phyloP scores from a whole-genome alignment of 2,113 vertebrate genomes.

The Mionectes macconnelli region DNA sequence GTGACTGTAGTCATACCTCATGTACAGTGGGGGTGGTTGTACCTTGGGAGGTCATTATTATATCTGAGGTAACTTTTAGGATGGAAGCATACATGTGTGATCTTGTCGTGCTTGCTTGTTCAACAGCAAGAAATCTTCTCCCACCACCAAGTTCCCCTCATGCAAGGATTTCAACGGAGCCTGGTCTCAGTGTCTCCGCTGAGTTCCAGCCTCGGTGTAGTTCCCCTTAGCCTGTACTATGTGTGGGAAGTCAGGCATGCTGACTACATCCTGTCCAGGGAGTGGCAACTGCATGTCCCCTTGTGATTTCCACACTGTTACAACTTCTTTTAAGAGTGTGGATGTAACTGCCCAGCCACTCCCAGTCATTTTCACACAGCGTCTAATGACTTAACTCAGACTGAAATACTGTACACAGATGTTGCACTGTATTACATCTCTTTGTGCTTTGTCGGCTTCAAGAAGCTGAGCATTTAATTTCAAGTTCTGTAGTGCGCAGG shows the following conservation, averaged over 20 bases:
- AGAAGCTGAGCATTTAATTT: neutral
- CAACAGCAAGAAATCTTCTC: neutral
- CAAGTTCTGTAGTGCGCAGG: neutral
- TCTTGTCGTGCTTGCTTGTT: neutral
- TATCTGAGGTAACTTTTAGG: neutral
- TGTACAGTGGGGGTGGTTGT: neutral
- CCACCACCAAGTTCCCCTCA: neutral
- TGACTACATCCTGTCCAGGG: neutral
- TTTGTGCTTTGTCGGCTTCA: neutral
- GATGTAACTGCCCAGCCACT: neutral
- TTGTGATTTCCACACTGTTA: neutral
- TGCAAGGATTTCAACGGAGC: neutral
- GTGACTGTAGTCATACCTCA: neutral
- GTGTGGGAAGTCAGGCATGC: neutral
- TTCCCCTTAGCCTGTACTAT: neutral
- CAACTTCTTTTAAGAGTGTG: neutral
- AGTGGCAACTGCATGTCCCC: neutral
- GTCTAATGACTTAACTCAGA: neutral
- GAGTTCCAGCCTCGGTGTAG: neutral
- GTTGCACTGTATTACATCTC: neutral
- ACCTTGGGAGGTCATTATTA: neutral
- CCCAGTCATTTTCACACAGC: neutral
- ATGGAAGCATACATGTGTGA: neutral
- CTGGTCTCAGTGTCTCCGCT: neutral
- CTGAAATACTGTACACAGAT: neutral